Percentiles rank a stretch among this genome's conserved stretches.
Conservation (phyloP, 2,888 invertebrate species). For the Lochmaea crataegi region DNA sequence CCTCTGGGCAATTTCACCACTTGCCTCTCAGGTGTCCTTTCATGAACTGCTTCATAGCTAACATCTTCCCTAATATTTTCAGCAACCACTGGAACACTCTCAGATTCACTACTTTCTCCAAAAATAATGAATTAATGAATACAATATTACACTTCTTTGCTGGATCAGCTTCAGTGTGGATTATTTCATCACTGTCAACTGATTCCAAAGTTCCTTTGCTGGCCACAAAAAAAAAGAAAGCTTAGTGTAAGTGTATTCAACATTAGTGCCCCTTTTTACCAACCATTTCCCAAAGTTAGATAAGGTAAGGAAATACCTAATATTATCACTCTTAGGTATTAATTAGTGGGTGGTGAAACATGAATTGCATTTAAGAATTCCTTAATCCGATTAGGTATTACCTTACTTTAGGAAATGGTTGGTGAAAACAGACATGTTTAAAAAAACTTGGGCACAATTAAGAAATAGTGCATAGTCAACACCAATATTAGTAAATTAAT, state of each 20-base stretch:
- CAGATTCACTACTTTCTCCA: not conserved
- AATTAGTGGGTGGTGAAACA: no score
- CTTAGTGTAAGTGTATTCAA: not conserved
- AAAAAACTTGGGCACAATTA: no score
- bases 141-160: not conserved
- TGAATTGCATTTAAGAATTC: no score
- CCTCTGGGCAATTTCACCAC: not conserved
- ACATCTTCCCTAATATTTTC: not conserved
- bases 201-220: not conserved
- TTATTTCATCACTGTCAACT: not conserved
- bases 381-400: no score
- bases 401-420: no score
- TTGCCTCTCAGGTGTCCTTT: slow-evolving; percentile 1
- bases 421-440: no score
- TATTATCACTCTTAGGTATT: no score
- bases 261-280: not conserved
- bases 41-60: slow-evolving; percentile 2
- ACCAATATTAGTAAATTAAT: no score
- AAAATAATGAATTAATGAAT: not conserved
- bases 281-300: not conserved
- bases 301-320: not conserved
- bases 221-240: not conserved
- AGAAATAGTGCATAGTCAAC: no score
- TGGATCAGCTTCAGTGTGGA: not conserved
- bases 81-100: not conserved